Percentiles rank a stretch among this genome's conserved stretches.
These are phyloP conservation scores for Drosophila sechellia DNA, from an alignment of 1,140 invertebrate species.

Conservation along the genomic window DNA sequence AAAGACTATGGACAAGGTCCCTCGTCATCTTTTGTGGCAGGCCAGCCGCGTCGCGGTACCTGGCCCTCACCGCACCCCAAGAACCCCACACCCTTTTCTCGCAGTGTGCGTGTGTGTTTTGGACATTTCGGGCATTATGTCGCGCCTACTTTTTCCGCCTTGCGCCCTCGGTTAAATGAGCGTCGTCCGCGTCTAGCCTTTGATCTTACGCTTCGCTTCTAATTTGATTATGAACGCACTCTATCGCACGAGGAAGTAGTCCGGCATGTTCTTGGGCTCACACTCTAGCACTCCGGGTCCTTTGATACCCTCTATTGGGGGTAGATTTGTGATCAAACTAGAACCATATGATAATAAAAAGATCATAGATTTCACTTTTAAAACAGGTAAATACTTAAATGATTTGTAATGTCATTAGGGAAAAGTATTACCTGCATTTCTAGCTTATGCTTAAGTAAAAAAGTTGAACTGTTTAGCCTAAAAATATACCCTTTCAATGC, in stretches of 20 bases:
- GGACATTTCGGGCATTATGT: constrained; percentile 78
- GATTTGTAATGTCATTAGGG: no score
- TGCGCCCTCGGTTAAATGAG: constrained; percentile 38
- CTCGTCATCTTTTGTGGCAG: constrained; percentile 74
- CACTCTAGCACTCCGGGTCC: not conserved
- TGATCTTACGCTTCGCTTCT: constrained; percentile 82
- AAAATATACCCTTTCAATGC: not conserved
- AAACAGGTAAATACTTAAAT: not conserved
- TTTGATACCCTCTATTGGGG: constrained; percentile 3
- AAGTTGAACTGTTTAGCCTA: no score
- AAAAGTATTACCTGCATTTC: no score
- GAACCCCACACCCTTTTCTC: constrained; percentile 14
- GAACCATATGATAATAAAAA: no score
- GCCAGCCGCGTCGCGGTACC: not conserved
- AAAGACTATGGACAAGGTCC: constrained; percentile 52
- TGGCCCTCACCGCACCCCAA: constrained; percentile 1
- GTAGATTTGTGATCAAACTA: not conserved
- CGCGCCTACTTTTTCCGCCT: constrained; percentile 78
- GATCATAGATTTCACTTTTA: no score
- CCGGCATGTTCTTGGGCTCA: not conserved
- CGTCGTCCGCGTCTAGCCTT: constrained; percentile 46
- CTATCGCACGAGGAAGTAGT: constrained; percentile 31
- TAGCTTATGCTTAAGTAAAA: no score
- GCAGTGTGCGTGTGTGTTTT: constrained; percentile 58
- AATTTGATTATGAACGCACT: constrained; percentile 83